phyloP scores from a whole-genome alignment of 2,797 vertebrate species.

The Cryptoprocta ferox region DNA sequence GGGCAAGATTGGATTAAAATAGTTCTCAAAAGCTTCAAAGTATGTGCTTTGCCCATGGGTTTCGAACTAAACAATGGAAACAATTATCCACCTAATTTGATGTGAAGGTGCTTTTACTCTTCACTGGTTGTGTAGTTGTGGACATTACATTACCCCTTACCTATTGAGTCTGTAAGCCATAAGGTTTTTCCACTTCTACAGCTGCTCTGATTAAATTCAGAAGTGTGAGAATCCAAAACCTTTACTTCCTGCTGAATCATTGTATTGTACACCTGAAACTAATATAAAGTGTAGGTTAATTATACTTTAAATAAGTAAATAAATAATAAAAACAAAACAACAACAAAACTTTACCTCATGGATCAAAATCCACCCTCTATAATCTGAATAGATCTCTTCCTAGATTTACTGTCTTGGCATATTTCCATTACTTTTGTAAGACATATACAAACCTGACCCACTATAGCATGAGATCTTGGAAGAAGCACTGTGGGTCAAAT shows the following conservation, averaged over 20 bases:
- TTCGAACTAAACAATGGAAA: background rate
- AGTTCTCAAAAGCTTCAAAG: background rate
- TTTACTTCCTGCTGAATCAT: background rate
- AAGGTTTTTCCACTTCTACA: background rate
- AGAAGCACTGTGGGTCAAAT: constrained; percentile 68
- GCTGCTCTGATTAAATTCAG: constrained; percentile 71
- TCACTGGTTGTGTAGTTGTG: background rate
- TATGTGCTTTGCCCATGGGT: background rate
- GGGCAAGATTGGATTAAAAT: background rate
- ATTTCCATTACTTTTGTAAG: constrained; percentile 59
- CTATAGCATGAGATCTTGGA: constrained; percentile 52
- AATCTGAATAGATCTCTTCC: constrained; percentile 64
- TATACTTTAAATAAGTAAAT: background rate
- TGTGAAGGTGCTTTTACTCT: background rate
- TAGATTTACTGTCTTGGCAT: constrained; percentile 60
- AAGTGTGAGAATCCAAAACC: constrained; percentile 41
- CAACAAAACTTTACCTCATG: constrained; percentile 43
- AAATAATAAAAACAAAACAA: background rate
- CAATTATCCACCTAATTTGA: background rate
- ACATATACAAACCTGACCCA: constrained; percentile 41
- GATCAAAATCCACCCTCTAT: constrained; percentile 54
- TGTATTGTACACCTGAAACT: background rate
- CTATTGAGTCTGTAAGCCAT: background rate
- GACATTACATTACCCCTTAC: background rate
- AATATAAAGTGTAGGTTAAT: background rate